Percentiles rank a stretch among this genome's conserved stretches.
phyloP scores from a whole-genome alignment of 2,113 vertebrate species.

The Pelecanoides urinatrix region DNA sequence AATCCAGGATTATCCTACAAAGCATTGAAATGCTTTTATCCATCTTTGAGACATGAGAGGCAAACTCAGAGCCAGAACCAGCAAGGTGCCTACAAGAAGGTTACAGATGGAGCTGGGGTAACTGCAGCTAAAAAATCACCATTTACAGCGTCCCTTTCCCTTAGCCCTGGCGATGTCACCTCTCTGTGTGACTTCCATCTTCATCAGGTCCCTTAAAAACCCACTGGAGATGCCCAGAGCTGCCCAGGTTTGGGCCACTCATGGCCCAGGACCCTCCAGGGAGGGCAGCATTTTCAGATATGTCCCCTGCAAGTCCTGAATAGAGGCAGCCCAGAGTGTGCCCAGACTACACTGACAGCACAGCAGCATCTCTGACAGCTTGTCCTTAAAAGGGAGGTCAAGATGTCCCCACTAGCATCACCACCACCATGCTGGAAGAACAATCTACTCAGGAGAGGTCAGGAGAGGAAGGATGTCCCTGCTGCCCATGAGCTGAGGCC shows the following conservation, averaged over 20 bases:
- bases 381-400: background rate
- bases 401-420: background rate
- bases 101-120: background rate
- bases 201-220: background rate
- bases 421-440: background rate
- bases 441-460: background rate
- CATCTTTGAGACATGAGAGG: background rate
- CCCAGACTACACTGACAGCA: background rate
- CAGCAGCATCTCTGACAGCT: background rate
- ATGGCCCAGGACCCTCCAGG: background rate
- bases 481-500: accelerated
- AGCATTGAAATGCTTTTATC: background rate
- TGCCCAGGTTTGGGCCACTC: background rate
- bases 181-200: background rate
- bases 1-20: background rate
- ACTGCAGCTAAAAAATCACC: background rate
- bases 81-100: background rate
- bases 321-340: background rate
- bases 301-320: too few species aligned
- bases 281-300: background rate
- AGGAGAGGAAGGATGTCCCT: background rate
- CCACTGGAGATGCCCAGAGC: background rate
- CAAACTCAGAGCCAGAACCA: background rate
- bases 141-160: background rate
- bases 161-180: background rate